Percentiles rank a stretch among this genome's conserved stretches.
Evolutionary conservation across 2,888 invertebrate genomes (phyloP).

Genomic region (Philhelius pedissequus): DNA sequence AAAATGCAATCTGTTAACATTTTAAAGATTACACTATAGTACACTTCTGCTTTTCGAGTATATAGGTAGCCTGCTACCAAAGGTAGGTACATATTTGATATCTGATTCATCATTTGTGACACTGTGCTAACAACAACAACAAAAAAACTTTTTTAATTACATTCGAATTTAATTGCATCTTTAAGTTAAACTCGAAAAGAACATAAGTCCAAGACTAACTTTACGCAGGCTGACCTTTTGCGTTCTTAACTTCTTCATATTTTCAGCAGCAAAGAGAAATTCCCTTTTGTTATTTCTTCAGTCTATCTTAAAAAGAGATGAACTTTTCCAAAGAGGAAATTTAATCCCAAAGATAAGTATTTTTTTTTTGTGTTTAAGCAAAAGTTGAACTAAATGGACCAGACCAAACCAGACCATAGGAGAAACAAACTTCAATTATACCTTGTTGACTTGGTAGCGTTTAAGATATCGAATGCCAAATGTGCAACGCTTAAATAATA

Average conservation of each 20-base stretch:
- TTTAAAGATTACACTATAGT: slow-evolving; percentile 24
- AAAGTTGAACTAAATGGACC: not conserved
- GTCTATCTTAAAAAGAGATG: not conserved
- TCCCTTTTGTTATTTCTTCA: not conserved
- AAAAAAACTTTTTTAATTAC: slow-evolving; percentile 28
- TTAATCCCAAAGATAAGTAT: not conserved
- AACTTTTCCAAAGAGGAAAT: not conserved
- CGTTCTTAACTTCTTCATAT: not conserved
- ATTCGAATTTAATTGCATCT: slow-evolving; percentile 27
- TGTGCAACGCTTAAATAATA: not conserved
- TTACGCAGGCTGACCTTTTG: not conserved
- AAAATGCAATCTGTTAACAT: slow-evolving; percentile 15
- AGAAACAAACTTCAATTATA: slow-evolving; percentile 2
- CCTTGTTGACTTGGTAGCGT: slow-evolving; percentile 2
- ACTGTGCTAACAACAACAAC: too few relatives aligned
- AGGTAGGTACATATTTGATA: not conserved
- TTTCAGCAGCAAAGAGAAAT: not conserved
- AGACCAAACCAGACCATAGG: too few relatives aligned
- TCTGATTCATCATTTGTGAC: not conserved
- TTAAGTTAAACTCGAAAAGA: not conserved
- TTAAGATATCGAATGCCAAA: slow-evolving; percentile 7
- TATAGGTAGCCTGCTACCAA: not conserved
- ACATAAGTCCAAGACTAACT: not conserved
- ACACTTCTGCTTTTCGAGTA: too few relatives aligned
- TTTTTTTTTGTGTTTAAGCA: not conserved